Percentiles rank a stretch among this genome's conserved stretches.
Evolutionary conservation across 1,140 invertebrate species (phyloP).

Genomic region (Trachymyrmex cornetzi): DNA sequence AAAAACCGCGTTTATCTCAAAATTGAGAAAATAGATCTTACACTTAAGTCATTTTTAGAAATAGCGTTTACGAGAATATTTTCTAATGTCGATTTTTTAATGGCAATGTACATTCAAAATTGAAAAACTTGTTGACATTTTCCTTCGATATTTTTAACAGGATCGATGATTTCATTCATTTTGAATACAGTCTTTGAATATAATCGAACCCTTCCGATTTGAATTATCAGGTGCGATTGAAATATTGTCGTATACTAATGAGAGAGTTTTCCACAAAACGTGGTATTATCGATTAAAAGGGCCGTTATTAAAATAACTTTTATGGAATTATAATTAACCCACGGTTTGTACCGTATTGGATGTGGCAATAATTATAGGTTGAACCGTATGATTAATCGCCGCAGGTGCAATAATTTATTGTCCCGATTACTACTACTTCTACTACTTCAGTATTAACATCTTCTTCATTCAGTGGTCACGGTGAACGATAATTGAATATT

Average conservation of each 20-base stretch:
- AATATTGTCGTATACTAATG: constrained; percentile 30
- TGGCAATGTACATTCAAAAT: neutral
- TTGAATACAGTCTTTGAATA: neutral
- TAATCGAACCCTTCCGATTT: neutral
- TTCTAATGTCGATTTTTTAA: neutral
- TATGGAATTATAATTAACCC: constrained; percentile 68
- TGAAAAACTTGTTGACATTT: constrained; percentile 13
- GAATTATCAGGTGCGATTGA: constrained; percentile 21
- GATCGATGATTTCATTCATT: neutral
- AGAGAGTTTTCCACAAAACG: constrained; percentile 41
- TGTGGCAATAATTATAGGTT: constrained; percentile 68
- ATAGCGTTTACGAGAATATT: neutral
- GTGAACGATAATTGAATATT: constrained; percentile 50
- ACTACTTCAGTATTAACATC: constrained; percentile 65
- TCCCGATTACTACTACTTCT: constrained; percentile 59
- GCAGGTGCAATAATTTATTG: constrained; percentile 73
- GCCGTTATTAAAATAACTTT: constrained; percentile 53
- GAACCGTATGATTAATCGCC: constrained; percentile 70
- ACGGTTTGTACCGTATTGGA: constrained; percentile 32
- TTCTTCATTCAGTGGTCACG: constrained; percentile 63
- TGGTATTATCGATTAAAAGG: constrained; percentile 34
- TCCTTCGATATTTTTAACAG: constrained; percentile 3
- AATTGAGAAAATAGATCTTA: neutral
- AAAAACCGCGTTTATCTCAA: neutral
- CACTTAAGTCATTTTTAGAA: neutral